phyloP scores from a whole-genome alignment of 2,888 invertebrate species.

The Dilophus febrilis region DNA sequence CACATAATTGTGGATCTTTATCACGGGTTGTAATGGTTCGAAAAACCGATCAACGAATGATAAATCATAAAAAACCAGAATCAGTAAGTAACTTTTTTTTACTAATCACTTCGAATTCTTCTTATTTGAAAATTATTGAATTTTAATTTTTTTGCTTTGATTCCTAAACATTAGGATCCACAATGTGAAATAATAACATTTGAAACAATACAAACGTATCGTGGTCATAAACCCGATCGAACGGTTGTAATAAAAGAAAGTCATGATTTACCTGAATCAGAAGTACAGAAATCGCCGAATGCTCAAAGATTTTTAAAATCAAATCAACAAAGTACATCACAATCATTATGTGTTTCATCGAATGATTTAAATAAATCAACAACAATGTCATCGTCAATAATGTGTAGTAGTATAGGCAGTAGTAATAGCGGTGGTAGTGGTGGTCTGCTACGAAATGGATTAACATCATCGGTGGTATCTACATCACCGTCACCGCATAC shows the following conservation, averaged over 20 bases:
- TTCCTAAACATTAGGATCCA: no score
- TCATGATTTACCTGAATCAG: slow-evolving; percentile 27
- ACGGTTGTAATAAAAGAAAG: slow-evolving; percentile 43
- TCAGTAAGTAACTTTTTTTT: slow-evolving; percentile 25
- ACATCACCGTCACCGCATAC: not conserved
- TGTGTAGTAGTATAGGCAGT: not conserved
- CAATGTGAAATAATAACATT: slow-evolving; percentile 45
- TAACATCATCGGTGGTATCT: not conserved
- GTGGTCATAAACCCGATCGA: slow-evolving; percentile 42
- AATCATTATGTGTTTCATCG: slow-evolving; percentile 13
- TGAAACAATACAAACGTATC: slow-evolving; percentile 47
- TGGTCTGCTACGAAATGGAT: not conserved
- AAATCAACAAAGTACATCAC: slow-evolving; percentile 13
- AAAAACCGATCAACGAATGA: slow-evolving; percentile 48
- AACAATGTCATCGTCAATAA: slow-evolving; percentile 10
- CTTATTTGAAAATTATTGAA: no score
- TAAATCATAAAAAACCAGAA: slow-evolving; percentile 37
- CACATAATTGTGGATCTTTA: slow-evolving; percentile 31
- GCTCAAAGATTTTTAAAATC: slow-evolving; percentile 15
- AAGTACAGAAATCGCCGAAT: slow-evolving; percentile 15
- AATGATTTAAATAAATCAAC: slow-evolving; percentile 13
- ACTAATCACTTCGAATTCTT: not conserved
- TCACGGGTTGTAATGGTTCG: slow-evolving; percentile 49
- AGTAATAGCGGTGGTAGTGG: not conserved
- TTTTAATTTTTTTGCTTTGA: no score